Base-by-base conservation (phyloP, 2,113 vertebrate genomes). In the Dryoscopus gambensis region DNA sequence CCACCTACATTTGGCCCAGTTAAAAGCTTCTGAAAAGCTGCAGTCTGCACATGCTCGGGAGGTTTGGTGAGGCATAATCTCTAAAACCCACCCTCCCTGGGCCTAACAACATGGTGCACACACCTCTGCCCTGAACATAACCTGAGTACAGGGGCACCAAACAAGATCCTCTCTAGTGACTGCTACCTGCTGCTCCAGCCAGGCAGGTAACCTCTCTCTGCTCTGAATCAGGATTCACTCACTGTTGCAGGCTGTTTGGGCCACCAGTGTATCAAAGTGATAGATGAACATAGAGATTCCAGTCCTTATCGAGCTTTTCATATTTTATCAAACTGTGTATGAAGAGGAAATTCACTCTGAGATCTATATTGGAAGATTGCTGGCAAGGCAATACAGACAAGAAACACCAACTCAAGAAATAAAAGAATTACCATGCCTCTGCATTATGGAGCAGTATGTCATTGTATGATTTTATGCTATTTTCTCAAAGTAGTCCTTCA, bases 1-100 rank as follows among this genome's bases (percentile, higher is more conserved):
- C 91, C 93, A 97, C 89, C 95, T 94, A 96, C 93, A 95, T 89
- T 52, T 82, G 91, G 89, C 89, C 94, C 93, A 95, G 64, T 95
- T 96, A 87, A 94, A 95, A 87, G 57, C 84, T 84, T 49, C 84
- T 82, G 62, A 42, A 82, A 94, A 89, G 44, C 84, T 84, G n/a
- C 23, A 56, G 12, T 46, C 74, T 40, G 62, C 52, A 65, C 37
- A 89, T 3, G 11, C 65, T 64, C 84, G 24, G 47, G 25, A 92
- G 57, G 14, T 56, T 52, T 82, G 49, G 52, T 62, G 46, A 94
- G 49, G 62, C 18, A n/a, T 28, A 22, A 40, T 10, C 11, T 55
- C n/a, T 68, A 49, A 89, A 88, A 39, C 11, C 13, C 64, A 44
- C 21, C 13, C 10, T 82, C 28, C 11, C 15, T 1, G 0, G 13